Base-by-base conservation (phyloP, 2,888 invertebrate species). In the Alsophila aescularia region DNA sequence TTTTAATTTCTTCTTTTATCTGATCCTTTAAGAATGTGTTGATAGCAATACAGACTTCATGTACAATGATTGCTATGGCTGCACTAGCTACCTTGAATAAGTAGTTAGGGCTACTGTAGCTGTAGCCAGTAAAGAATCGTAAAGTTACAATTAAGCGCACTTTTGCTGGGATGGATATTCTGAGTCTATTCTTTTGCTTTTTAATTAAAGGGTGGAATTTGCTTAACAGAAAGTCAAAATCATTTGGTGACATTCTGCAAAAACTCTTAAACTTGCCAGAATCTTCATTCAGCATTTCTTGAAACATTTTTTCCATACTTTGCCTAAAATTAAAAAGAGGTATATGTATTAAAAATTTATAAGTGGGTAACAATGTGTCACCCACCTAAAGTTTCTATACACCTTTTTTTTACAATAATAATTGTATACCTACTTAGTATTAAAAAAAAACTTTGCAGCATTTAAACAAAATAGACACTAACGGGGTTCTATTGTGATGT, bases 41-140 rank as follows among this genome's bases (percentile, higher is more conserved):
- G n/a, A n/a, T 9, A 55, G 59, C 65, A 7, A 2, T 27, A 8
- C 37, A 41, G 34, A 54, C 65, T 58, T 66, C 61, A 39, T 45
- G 58, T 31, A 61, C 49, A 44, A 66, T 63, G 54, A 12, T 37
- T 32, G 55, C 59, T 48, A 65, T 65, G 13, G 52, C n/a, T 35
- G 45, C 32, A 41, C 34, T 52, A 18, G 60, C 59, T 34, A 62
- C 51, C 50, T 62, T 65, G 45, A 62, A 62, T 12, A 35, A 40
- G 27, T 58, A 62, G 44, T 62, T 58, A 24, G 62, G 54, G 34
- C 58, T 53, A n/a, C n/a, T n/a, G 44, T 54, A 64, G 47, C 53
- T 58, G 44, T 62, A 62, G 34, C 64, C 60, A 42, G 57, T 54
- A 18, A 65, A 44, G 55, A 51, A 65, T 53, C 60, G 42, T 32